Conservation (phyloP, 2,888 invertebrate genomes). For the Ceriagrion tenellum region DNA sequence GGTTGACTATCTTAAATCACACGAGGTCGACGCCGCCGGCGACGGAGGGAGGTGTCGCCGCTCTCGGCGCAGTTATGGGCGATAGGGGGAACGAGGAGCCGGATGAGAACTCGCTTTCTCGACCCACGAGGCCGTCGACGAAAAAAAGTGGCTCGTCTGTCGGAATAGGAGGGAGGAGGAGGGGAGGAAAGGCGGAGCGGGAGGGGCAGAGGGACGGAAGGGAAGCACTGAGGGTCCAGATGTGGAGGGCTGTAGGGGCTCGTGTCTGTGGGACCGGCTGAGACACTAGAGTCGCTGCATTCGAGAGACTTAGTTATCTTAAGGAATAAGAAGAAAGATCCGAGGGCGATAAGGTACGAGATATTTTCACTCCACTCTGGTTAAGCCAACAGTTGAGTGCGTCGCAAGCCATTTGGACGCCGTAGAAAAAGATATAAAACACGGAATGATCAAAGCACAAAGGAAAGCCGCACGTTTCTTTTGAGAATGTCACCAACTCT, state of each 20-base stretch:
- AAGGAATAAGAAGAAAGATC: too few relatives aligned
- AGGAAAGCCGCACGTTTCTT: too few relatives aligned
- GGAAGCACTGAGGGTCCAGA: not conserved
- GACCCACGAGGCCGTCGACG: not conserved
- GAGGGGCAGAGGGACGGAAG: not conserved
- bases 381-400: too few relatives aligned
- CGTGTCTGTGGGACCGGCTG: not conserved
- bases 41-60: not conserved
- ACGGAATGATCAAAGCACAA: too few relatives aligned
- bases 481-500: too few relatives aligned
- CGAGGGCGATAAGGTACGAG: too few relatives aligned
- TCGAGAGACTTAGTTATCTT: not conserved
- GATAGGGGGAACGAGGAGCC: not conserved
- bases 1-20: not conserved
- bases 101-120: not conserved
- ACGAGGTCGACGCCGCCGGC: not conserved
- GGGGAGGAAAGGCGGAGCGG: not conserved
- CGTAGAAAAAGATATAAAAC: too few relatives aligned
- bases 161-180: not conserved
- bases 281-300: too few relatives aligned
- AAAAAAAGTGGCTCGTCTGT: slow-evolving; percentile 1
- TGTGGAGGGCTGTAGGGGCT: not conserved
- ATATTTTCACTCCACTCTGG: too few relatives aligned
- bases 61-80: not conserved
- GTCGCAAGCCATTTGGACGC: too few relatives aligned